Evolutionary conservation across 2,888 invertebrate species (phyloP), one percentile per base, ranked within the genome.

Genomic region (Drosophila prolongata): DNA sequence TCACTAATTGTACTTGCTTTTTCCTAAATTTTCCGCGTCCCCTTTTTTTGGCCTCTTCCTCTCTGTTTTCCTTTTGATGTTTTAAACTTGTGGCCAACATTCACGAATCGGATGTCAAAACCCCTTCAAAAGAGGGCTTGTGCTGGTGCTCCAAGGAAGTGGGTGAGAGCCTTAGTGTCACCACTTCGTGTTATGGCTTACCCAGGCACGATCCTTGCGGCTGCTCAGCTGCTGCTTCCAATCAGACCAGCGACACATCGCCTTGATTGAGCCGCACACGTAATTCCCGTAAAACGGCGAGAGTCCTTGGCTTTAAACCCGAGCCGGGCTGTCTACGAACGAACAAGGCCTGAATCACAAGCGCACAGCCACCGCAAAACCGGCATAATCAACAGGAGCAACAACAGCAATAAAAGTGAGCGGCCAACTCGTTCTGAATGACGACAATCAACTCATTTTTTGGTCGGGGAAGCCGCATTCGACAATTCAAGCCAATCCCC

Each of bases 381-480:
- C 60, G 37, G 53, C 60, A 69, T 60, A 69, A 69, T 69, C 60
- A 69, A 60, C 59, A 58, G 52, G 24, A 40, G 50, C 50, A 58
- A n/a, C 55, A 47, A 34, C 35, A 70, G 46, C 75, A 68, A 75
- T 59, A 71, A 74, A 56, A 58, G 65, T 44, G 42, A 78, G 77
- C 67, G 75, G 71, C 72, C 81, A 75, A 62, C 70, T 73, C 78
- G 70, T 78, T 64, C 69, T 77, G 77, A 86, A 86, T 83, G 80
- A 50, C 83, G 79, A 86, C 82, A 83, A 86, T 82, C 84, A 86
- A 83, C 84, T 79, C 79, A 80, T 80, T 83, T 86, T 77, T 71
- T 65, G 77, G 67, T 40, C 61, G 66, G 50, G 59, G 58, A 59
- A 75, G 46, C 47, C 62, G 43, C 67, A 78, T 68, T 62, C 79